phyloP scores from a whole-genome alignment of 1,140 invertebrate genomes.

The Drosophila triauraria region DNA sequence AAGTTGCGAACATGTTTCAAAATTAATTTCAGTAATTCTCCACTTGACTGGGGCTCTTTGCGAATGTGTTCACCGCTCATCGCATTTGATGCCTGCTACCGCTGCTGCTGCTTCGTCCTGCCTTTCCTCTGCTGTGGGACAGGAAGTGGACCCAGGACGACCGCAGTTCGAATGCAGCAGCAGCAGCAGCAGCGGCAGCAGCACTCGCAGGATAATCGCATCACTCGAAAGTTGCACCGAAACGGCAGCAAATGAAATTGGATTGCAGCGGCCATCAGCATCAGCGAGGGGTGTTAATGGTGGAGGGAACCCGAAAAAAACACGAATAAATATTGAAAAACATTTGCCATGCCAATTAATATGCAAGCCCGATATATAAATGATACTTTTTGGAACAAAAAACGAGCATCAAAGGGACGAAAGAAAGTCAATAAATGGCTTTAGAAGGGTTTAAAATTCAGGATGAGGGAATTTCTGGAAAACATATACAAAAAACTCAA shows the following conservation, averaged over 20 bases:
- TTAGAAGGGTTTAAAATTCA: too few species aligned
- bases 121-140: not conserved
- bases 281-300: not conserved
- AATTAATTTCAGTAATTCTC: conserved; percentile 79
- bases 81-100: conserved; percentile 21
- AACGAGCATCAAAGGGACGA: too few species aligned
- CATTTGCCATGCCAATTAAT: conserved; percentile 5
- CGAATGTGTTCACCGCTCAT: conserved; percentile 35
- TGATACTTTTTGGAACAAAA: too few species aligned
- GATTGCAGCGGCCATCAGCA: conserved; percentile 29
- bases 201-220: conserved; percentile 61
- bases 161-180: conserved; percentile 36
- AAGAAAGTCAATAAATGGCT: too few species aligned
- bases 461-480: too few species aligned
- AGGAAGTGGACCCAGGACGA: conserved; percentile 9
- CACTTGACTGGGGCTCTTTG: conserved; percentile 59
- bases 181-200: conserved; percentile 2
- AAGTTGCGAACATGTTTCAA: conserved; percentile 79
- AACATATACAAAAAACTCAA: not conserved
- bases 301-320: not conserved
- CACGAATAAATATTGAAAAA: conserved; percentile 3
- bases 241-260: conserved; percentile 48
- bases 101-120: not conserved
- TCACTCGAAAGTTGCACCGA: conserved; percentile 49
- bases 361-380: too few species aligned